Conservation (phyloP, 2,888 invertebrate species). For the Cephus rjabovi region DNA sequence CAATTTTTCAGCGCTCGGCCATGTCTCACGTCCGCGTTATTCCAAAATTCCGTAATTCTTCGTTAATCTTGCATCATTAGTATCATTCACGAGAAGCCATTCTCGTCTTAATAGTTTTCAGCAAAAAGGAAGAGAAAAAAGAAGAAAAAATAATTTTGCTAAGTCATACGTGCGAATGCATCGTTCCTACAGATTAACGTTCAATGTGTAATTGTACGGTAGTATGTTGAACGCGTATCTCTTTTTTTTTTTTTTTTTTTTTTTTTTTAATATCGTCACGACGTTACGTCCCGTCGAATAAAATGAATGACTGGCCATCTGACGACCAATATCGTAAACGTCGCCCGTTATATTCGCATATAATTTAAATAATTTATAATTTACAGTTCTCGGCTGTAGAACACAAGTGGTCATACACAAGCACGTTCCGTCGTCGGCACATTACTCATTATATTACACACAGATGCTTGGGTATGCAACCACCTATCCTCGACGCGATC, state of each 20-base stretch:
- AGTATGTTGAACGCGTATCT: neutral
- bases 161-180: neutral
- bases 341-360: slow-evolving; percentile 46
- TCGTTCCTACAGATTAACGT: neutral
- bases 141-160: slow-evolving; percentile 24
- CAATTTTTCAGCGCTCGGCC: slow-evolving; percentile 20
- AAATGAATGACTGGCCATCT: slow-evolving; percentile 41
- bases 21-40: neutral
- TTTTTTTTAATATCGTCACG: slow-evolving; percentile 19
- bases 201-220: neutral
- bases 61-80: neutral
- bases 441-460: slow-evolving; percentile 27
- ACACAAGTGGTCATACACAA: slow-evolving; percentile 55
- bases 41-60: neutral
- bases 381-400: slow-evolving; percentile 50
- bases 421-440: slow-evolving; percentile 41
- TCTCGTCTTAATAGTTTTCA: neutral
- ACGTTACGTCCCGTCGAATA: slow-evolving; percentile 32
- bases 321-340: slow-evolving; percentile 37
- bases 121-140: neutral
- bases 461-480: slow-evolving; percentile 51
- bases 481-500: slow-evolving; percentile 17
- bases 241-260: neutral
- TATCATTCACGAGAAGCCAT: neutral
- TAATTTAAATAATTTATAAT: slow-evolving; percentile 62